Evolutionary conservation across 2,888 invertebrate genomes (phyloP).

Genomic region (Heliconius sara): DNA sequence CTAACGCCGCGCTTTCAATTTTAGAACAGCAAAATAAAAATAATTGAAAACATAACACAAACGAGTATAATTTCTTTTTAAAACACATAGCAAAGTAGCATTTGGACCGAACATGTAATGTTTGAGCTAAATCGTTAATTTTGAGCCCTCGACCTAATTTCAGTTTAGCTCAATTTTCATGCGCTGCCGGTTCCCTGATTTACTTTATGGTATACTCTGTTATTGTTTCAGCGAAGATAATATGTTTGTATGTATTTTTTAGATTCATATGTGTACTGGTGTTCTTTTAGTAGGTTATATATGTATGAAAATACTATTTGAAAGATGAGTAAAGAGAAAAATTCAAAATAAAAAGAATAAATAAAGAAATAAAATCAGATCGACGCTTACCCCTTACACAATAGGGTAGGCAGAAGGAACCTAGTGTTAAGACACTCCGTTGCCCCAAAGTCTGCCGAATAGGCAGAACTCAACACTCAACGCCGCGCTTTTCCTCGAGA

Average conservation of each 20-base stretch:
- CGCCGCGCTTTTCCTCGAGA: too few species aligned
- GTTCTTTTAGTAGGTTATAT: background rate
- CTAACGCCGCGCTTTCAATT: background rate
- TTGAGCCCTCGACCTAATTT: slow-evolving; percentile 41
- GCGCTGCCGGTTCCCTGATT: slow-evolving; percentile 69
- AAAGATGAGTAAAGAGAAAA: too few species aligned
- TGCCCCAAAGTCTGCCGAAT: too few species aligned
- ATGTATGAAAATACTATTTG: too few species aligned
- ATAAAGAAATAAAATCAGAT: too few species aligned
- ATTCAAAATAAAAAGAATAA: too few species aligned
- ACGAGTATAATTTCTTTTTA: background rate
- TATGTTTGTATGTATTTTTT: slow-evolving; percentile 8
- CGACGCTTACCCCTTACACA: too few species aligned
- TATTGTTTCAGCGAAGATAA: slow-evolving; percentile 49
- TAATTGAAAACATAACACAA: background rate
- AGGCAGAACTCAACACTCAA: too few species aligned
- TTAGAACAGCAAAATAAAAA: too few species aligned
- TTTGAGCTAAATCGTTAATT: slow-evolving; percentile 38
- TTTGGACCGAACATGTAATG: slow-evolving; percentile 10
- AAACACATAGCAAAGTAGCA: background rate
- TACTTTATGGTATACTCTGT: slow-evolving; percentile 54
- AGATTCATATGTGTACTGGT: background rate
- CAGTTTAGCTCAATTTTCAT: slow-evolving; percentile 60
- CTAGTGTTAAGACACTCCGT: too few species aligned
- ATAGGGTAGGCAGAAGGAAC: too few species aligned